Evolutionary conservation across 2,113 vertebrate species (phyloP), one percentile per base, ranked within the genome.

Genomic region (Spizaetus ornatus): DNA sequence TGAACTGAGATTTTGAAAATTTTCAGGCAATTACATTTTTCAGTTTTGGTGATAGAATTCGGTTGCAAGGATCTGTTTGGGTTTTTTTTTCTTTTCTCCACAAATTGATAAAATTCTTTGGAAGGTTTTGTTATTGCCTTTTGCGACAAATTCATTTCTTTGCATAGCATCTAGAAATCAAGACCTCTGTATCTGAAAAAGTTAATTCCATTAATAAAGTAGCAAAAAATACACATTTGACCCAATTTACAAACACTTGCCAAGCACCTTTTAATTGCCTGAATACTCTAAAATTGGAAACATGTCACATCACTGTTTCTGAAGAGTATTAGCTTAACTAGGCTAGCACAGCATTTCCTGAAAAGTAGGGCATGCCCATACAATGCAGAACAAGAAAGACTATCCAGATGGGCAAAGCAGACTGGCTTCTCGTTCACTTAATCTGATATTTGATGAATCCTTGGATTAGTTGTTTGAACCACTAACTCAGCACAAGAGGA

Each of bases 1-100:
- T 94, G 76, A 94, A 94, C 47, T 16, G 25, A 95, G 86, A 95
- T 97, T 95, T 89, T 91, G 62, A 95, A 94, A 80, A 78, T 91
- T 97, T 96, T 93, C 82, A 86, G 76, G 61, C 34, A 94, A 53
- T 79, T 88, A 73, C 2, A 66, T 58, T 89, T 88, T 88, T 81
- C 29, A 42, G 29, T 45, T 87, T 50, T 50, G 50, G 20, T 61
- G 71, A 73, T 4, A n/a, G 19, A 42, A 13, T 36, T 73, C 16
- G 73, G 11, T 34, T 80, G 23, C 66, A 90, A 67, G 21, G 42
- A 67, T 56, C 55, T 23, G 2, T 43, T 59, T 65, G 18, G 4
- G 2, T 0, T 16, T 80, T 43, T 47, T 66, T 59, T 29, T 27
- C 14, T 80, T 53, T 69, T 53, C 40, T 62, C 21, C 29, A 67